Evolutionary conservation across 2,797 vertebrate species (phyloP), one percentile per base, ranked within the genome.

Genomic region (Champsocephalus gunnari): DNA sequence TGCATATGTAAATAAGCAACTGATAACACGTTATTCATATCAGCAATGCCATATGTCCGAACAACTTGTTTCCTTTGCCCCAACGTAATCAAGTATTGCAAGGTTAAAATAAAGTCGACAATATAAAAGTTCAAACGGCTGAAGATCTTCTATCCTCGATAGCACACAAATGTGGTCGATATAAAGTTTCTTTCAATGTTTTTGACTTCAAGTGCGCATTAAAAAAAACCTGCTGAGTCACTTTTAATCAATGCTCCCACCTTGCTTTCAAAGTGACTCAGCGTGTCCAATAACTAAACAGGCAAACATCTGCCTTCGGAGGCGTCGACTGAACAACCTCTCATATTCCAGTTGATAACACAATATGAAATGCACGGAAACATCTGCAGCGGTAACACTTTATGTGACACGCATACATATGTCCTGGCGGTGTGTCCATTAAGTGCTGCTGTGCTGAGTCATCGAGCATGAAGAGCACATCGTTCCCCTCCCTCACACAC

Each of bases 351-450:
- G 12, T 73, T 66, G 63, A 76, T 77, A 49, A 68, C 38, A 51
- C 24, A 4, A 13, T 41, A 17, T 6, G 45, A n/a, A 12, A 41
- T 13, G 19, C 17, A 1, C 1, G 2, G 12, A 59, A 47, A 62
- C 49, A 28, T 34, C 57, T 28, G 48, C 73, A 24, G 4, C 7
- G 60, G 28, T 38, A 24, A 51, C 50, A 7, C 59, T 63, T 19
- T 5, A 5, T 28, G 49, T 41, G 73, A 63, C 58, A 13, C 1
- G 11, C 58, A 71, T 64, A 71, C 57, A 73, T 43, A 48, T 21
- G 49, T 41, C 41, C 24, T 2, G 53, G 17, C 16, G 77, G 44
- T 6, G 78, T 57, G 32, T 79, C 64, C 70, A 71, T 81, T 81
- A 82, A 58, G 72, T 3, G 54, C 65, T 75, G 73, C 28, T 71